A percentile compares a stretch with the other conserved stretches of the same genome.
These are phyloP conservation scores for Myrmecophaga tridactyla DNA, from an alignment of 2,113 vertebrate species.

Conservation along the genomic window DNA sequence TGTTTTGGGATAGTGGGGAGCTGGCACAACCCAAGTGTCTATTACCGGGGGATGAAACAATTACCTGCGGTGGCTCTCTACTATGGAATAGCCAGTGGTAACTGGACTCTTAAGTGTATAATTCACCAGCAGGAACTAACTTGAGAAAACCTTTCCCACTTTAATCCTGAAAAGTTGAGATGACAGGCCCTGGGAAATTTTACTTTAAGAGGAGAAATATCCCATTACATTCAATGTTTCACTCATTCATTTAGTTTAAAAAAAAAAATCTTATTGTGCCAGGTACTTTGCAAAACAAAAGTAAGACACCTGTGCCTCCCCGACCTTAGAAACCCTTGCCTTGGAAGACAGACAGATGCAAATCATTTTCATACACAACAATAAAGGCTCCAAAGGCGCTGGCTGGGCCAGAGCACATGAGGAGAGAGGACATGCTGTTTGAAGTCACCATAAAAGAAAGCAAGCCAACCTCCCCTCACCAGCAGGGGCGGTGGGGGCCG, in stretches of 20 bases:
- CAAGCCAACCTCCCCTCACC: rapidly evolving
- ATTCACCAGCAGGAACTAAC: background rate
- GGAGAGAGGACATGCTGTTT: rapidly evolving
- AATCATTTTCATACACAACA: background rate
- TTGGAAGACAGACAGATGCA: background rate
- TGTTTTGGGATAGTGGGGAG: background rate
- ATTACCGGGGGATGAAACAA: background rate
- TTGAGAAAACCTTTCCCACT: background rate
- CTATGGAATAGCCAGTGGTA: background rate
- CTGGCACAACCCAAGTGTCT: background rate
- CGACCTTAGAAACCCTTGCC: background rate
- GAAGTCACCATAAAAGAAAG: rapidly evolving
- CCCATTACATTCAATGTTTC: background rate
- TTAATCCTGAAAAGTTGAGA: background rate
- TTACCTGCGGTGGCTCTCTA: background rate
- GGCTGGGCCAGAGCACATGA: rapidly evolving
- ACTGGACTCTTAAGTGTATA: background rate
- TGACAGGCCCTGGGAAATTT: background rate
- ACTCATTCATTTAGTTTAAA: background rate
- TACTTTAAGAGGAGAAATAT: background rate
- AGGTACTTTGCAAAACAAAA: background rate
- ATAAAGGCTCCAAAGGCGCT: rapidly evolving
- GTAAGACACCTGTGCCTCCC: background rate
- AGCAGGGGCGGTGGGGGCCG: too few species aligned
- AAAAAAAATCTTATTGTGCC: background rate